Percentiles rank a stretch among this genome's conserved stretches.
Conservation (phyloP, 2,113 vertebrate species). For the Egretta garzetta region DNA sequence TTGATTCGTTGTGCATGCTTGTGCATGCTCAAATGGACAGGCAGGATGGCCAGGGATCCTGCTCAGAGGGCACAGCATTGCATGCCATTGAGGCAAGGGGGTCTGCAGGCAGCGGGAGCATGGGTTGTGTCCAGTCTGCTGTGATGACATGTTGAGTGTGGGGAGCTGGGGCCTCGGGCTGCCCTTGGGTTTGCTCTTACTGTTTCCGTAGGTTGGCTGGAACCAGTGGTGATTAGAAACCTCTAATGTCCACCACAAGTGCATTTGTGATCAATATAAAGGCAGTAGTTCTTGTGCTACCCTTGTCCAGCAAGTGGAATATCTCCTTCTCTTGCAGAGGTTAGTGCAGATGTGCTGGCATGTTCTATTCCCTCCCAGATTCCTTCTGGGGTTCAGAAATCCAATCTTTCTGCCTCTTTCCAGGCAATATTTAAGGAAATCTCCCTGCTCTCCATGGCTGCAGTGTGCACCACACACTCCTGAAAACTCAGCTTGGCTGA, state of each 20-base stretch:
- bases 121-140: not conserved
- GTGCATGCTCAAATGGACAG: not conserved
- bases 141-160: fast-evolving
- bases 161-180: not conserved
- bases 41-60: not conserved
- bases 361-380: not conserved
- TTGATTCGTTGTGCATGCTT: not conserved
- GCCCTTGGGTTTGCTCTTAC: not conserved
- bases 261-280: not conserved
- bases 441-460: not conserved
- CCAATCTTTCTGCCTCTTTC: not conserved
- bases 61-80: not conserved
- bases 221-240: not conserved
- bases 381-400: not conserved
- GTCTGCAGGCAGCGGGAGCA: not conserved
- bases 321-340: not conserved
- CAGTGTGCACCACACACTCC: not conserved
- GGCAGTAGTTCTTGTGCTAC: not conserved
- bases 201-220: not conserved
- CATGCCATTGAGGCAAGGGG: not conserved
- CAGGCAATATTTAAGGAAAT: not conserved
- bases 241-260: not conserved
- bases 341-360: not conserved
- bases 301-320: not conserved
- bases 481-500: not conserved